phyloP scores from a whole-genome alignment of 1,140 invertebrate species.

The Harpegnathos saltator region DNA sequence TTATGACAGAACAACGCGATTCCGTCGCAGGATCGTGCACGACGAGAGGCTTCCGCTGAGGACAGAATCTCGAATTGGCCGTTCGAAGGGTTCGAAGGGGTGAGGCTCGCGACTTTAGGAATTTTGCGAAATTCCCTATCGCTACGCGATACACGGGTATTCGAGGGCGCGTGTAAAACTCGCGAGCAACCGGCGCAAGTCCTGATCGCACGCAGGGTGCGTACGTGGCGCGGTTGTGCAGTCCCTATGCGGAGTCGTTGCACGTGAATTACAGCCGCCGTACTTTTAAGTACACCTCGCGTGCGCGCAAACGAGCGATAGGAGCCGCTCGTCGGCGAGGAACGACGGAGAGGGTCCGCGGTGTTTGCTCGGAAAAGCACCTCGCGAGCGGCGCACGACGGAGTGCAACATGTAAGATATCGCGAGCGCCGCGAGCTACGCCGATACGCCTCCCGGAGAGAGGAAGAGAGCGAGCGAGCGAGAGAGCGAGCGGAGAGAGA shows the following conservation, averaged over 20 bases:
- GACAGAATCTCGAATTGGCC: no score
- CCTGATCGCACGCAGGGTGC: not conserved
- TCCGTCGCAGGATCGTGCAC: no score
- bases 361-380: not conserved
- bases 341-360: not conserved
- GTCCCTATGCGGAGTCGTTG: not conserved
- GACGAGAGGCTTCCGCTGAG: no score
- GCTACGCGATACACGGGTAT: no score
- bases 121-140: no score
- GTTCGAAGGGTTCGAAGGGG: no score
- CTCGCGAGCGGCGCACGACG: not conserved
- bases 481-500: no score
- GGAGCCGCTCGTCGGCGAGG: not conserved
- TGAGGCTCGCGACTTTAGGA: no score
- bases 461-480: no score
- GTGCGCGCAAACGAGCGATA: conserved; percentile 3
- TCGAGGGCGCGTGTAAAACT: no score
- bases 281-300: conserved; percentile 12
- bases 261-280: conserved; percentile 18
- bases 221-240: not conserved
- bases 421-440: not conserved
- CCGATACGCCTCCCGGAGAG: not conserved
- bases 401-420: not conserved
- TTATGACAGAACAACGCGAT: not conserved
- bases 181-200: not conserved